A percentile compares a stretch with the other conserved stretches of the same genome.
phyloP scores from a whole-genome alignment of 2,888 invertebrate genomes.

The Leptogaster cylindrica region DNA sequence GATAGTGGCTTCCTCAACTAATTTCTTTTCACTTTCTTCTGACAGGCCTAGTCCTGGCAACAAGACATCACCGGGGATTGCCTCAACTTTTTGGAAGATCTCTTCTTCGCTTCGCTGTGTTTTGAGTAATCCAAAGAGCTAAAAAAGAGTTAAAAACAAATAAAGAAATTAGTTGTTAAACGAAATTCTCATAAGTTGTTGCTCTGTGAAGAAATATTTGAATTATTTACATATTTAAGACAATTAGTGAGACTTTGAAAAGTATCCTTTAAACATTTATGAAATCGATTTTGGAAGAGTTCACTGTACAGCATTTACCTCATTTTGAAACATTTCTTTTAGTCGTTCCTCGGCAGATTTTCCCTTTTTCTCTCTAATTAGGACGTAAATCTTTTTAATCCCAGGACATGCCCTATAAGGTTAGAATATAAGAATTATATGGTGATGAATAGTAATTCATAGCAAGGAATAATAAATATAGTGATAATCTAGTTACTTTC shows the following conservation, averaged over 20 bases:
- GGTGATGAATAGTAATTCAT: constrained; percentile 35
- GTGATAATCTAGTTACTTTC: constrained; percentile 1
- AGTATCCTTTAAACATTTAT: no score
- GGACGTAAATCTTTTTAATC: constrained; percentile 77
- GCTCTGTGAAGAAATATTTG: no score
- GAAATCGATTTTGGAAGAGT: no score
- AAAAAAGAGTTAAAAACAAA: constrained; percentile 52
- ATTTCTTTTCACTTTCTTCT: constrained; percentile 67
- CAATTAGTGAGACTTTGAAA: no score
- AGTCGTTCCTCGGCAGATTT: constrained; percentile 77
- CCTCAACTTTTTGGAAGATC: constrained; percentile 71
- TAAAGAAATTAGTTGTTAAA: no score
- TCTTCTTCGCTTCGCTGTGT: constrained; percentile 68
- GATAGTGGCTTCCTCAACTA: constrained; percentile 75
- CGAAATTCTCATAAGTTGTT: no score
- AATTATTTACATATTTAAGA: no score
- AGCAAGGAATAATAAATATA: constrained; percentile 26
- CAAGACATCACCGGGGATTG: constrained; percentile 77
- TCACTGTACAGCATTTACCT: constrained; percentile 77
- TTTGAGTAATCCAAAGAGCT: constrained; percentile 81
- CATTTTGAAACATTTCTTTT: constrained; percentile 80
- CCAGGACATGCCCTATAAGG: constrained; percentile 72
- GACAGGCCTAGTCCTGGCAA: constrained; percentile 74
- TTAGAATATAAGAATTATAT: constrained; percentile 41
- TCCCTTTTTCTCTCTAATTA: constrained; percentile 85